Conservation (phyloP, 2,888 invertebrate genomes). For the Neuroscelio doddi region DNA sequence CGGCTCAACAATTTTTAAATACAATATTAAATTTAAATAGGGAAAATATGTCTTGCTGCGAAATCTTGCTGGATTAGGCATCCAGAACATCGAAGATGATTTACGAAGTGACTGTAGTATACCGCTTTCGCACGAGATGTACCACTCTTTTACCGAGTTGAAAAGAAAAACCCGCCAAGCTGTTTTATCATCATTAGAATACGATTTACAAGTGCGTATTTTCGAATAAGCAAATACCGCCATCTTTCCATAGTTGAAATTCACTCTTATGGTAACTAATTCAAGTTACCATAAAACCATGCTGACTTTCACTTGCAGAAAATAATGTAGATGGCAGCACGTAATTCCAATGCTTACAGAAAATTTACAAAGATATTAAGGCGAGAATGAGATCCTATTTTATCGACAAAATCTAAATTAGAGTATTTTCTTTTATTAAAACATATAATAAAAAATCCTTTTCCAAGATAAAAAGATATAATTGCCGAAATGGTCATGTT, state of each 20-base stretch:
- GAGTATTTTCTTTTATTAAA: too few species aligned
- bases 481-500: too few species aligned
- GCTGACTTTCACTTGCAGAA: conserved; percentile 12
- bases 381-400: too few species aligned
- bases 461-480: too few species aligned
- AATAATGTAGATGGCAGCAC: conserved; percentile 3
- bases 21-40: conserved; percentile 57
- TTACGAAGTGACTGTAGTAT: conserved; percentile 60
- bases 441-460: too few species aligned
- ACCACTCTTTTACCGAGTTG: conserved; percentile 64
- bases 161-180: conserved; percentile 70
- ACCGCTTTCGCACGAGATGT: conserved; percentile 60
- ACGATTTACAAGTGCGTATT: conserved; percentile 67
- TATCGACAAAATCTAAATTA: too few species aligned
- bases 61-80: conserved; percentile 80
- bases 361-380: too few species aligned
- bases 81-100: conserved; percentile 77
- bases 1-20: too few species aligned
- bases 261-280: conserved; percentile 24
- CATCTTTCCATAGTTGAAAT: conserved; percentile 27
- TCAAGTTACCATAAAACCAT: conserved; percentile 9
- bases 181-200: conserved; percentile 70
- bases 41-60: conserved; percentile 83
- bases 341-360: too few species aligned
- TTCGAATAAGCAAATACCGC: conserved; percentile 19